A percentile compares a stretch with the other conserved stretches of the same genome.
Conservation (phyloP, 2,113 vertebrate species). For the Ancistrus triradiatus region DNA sequence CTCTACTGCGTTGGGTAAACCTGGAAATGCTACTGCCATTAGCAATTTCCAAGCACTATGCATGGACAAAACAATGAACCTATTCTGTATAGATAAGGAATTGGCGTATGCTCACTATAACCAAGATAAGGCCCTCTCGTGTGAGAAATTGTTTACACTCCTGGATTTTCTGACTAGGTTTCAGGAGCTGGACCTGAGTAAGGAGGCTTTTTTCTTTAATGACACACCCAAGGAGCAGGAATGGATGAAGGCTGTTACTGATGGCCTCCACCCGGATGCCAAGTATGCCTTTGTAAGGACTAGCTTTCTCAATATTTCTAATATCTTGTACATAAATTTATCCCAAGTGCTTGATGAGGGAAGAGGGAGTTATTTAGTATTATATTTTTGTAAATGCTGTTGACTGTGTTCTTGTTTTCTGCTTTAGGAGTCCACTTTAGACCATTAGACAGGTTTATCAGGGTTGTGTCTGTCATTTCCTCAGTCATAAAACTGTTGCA, state of each 20-base stretch:
- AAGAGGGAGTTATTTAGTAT: too few species aligned
- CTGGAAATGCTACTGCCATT: background rate
- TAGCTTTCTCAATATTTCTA: background rate
- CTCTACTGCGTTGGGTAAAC: conserved; percentile 91
- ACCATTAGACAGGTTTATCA: too few species aligned
- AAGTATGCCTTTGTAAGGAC: conserved; percentile 90
- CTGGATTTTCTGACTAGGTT: conserved; percentile 68
- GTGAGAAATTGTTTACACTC: background rate
- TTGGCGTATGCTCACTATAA: background rate
- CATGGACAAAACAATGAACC: background rate
- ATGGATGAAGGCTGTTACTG: conserved; percentile 89
- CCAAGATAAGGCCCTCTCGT: background rate
- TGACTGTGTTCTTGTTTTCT: too few species aligned
- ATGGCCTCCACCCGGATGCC: conserved; percentile 83
- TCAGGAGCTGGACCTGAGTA: conserved; percentile 96
- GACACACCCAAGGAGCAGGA: conserved; percentile 95
- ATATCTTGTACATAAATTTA: background rate
- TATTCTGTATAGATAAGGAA: background rate
- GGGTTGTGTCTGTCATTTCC: too few species aligned
- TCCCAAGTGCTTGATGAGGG: too few species aligned
- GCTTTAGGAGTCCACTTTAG: too few species aligned
- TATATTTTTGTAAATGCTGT: too few species aligned
- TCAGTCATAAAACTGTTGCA: too few species aligned
- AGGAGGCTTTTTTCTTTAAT: conserved; percentile 95
- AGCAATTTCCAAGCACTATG: background rate